Evolutionary conservation across 2,113 vertebrate genomes (phyloP), one percentile per base, ranked within the genome.

Genomic region (Kobus ellipsiprymnus): DNA sequence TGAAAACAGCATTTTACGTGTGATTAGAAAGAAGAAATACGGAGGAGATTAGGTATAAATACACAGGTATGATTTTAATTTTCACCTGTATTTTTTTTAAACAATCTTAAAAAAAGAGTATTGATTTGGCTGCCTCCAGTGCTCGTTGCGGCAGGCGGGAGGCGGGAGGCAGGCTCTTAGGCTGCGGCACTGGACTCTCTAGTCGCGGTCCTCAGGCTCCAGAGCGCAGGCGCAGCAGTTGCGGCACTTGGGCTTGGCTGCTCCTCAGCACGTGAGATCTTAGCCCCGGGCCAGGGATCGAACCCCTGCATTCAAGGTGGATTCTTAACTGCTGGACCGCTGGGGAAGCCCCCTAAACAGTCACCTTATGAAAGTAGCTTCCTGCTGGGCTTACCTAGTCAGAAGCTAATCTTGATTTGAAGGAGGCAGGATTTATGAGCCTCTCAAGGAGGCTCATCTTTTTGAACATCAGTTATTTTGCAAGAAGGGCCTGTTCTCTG

Each of bases 1-100:
- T 62, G 55, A 87, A 91, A 95, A 77, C 36, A 95, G 59, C 52
- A 55, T 89, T 96, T 78, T 78, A 67, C 82, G 46, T 62, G 12
- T 36, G 46, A 86, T 81, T 80, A 60, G 96, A 95, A 91, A 85
- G 89, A 87, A 86, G 87, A 21, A 55, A 74, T 9, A 16, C 27
- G n/a, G n/a, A 95, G 55, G 94, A 89, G 55, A 81, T 83, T 74
- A 64, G 67, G 60, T 46, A 48, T 29, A 74, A 57, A 36, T 6
- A 30, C 57, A 52, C 4, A 27, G 19, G 55, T 71, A 9, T 64
- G 80, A 44, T 87, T 96, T 86, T 86, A 80, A 87, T 91, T 91
- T 96, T 96, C 55, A 80, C 57, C 59, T 7, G 36, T 52, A 46
- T n/a, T 82, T 36, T 52, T 48, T 48, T 17, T 2, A 77, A 78